A percentile compares a stretch with the other conserved stretches of the same genome.
Evolutionary conservation across 2,888 invertebrate genomes (phyloP).

Genomic region (Erynnis tages): DNA sequence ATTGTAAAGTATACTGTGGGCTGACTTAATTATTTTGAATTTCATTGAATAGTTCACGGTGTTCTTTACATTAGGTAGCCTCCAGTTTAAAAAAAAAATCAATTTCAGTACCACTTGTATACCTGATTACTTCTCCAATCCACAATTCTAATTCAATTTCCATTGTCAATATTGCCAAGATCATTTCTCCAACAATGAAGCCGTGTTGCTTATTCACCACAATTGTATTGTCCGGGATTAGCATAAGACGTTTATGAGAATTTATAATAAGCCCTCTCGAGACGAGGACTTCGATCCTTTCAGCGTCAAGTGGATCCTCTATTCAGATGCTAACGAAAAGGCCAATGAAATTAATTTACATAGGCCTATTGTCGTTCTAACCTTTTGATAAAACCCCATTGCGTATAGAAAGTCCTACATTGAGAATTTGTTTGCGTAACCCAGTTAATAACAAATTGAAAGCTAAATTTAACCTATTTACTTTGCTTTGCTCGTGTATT

Average conservation of each 20-base stretch:
- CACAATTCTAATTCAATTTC: background rate
- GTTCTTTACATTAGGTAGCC: too few species aligned
- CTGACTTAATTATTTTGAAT: too few species aligned
- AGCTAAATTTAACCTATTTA: too few species aligned
- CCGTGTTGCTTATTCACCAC: slow-evolving; percentile 20
- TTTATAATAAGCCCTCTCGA: slow-evolving; percentile 46
- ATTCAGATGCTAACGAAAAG: slow-evolving; percentile 65
- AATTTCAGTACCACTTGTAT: too few species aligned
- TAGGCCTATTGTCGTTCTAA: slow-evolving; percentile 56
- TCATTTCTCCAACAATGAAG: slow-evolving; percentile 28
- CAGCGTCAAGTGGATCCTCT: slow-evolving; percentile 42
- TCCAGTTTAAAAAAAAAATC: background rate
- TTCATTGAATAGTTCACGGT: too few species aligned
- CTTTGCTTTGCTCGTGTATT: too few species aligned
- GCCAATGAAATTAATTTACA: slow-evolving; percentile 71
- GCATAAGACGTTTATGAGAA: slow-evolving; percentile 46
- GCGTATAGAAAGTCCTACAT: background rate
- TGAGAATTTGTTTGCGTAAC: slow-evolving; percentile 38
- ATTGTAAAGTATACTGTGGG: too few species aligned
- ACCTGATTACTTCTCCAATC: too few species aligned
- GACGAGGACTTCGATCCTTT: slow-evolving; percentile 50
- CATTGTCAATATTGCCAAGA: slow-evolving; percentile 7
- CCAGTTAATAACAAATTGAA: background rate
- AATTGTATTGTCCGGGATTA: slow-evolving; percentile 30
- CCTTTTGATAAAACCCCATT: slow-evolving; percentile 61